These are phyloP conservation scores for Salvelinus fontinalis DNA, from an alignment of 2,113 vertebrate species.

Conservation along the genomic window DNA sequence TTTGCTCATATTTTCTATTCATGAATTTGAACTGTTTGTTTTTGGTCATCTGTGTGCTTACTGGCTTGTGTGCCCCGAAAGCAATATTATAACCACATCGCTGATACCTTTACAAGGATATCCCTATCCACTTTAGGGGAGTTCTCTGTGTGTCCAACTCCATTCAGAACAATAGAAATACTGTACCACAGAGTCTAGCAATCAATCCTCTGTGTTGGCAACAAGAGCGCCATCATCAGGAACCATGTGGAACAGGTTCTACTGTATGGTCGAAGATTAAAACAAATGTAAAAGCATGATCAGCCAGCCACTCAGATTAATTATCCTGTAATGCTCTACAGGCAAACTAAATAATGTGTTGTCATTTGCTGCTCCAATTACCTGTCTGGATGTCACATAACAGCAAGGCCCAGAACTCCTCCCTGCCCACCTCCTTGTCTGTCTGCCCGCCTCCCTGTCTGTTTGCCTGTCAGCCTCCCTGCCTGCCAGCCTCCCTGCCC, in stretches of 20 bases:
- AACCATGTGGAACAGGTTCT: background rate
- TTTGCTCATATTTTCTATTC: background rate
- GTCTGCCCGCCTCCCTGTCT: too few relatives aligned
- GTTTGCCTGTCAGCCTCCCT: background rate
- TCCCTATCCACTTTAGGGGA: too few relatives aligned
- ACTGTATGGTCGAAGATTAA: constrained; percentile 1
- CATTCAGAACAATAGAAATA: background rate
- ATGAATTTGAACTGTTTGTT: background rate
- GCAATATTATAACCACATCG: too few relatives aligned
- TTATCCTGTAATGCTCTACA: constrained; percentile 16
- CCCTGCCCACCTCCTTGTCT: background rate
- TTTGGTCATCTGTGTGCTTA: background rate
- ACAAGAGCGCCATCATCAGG: background rate
- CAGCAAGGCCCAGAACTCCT: constrained; percentile 17
- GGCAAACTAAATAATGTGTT: constrained; percentile 31
- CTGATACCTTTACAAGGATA: too few relatives aligned
- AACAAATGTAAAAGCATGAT: constrained; percentile 19
- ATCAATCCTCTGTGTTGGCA: background rate
- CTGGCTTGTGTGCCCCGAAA: too few relatives aligned
- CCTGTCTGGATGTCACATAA: constrained; percentile 28
- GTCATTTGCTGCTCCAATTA: constrained; percentile 22
- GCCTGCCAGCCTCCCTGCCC: background rate
- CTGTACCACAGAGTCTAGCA: background rate
- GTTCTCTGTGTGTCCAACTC: background rate
- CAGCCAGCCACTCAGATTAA: constrained; percentile 6